Conservation (phyloP, 2,113 vertebrate genomes). For the Triplophysa tibetana region DNA sequence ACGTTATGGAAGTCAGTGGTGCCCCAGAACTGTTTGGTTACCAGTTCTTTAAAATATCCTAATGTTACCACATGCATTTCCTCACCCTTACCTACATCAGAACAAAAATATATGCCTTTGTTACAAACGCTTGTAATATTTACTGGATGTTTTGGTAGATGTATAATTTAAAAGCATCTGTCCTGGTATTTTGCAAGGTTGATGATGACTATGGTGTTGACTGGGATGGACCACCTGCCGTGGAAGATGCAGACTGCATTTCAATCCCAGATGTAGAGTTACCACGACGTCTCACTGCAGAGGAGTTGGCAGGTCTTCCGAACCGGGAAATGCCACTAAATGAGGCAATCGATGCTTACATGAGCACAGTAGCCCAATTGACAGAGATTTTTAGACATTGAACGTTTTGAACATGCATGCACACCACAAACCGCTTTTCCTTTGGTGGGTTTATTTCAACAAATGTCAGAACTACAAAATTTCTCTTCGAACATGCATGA, state of each 20-base stretch:
- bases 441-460: background rate
- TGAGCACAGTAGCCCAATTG: background rate
- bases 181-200: background rate
- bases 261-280: background rate
- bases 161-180: background rate
- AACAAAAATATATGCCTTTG: background rate
- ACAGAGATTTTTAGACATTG: background rate
- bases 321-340: background rate
- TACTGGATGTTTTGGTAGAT: too few relatives aligned
- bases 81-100: background rate
- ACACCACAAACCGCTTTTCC: background rate
- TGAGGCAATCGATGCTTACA: background rate
- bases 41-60: too few relatives aligned
- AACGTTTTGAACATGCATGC: background rate
- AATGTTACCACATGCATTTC: too few relatives aligned
- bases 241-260: background rate
- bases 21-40: too few relatives aligned
- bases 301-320: background rate
- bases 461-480: background rate
- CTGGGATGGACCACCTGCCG: conserved; percentile 8
- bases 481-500: too few relatives aligned
- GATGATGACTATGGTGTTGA: conserved; percentile 20
- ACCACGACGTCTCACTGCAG: background rate
- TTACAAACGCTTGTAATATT: too few relatives aligned
- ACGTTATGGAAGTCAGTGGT: too few relatives aligned